Evolutionary conservation across 2,113 vertebrate genomes (phyloP), one percentile per base, ranked within the genome.

Genomic region (Myrmecobius fasciatus): DNA sequence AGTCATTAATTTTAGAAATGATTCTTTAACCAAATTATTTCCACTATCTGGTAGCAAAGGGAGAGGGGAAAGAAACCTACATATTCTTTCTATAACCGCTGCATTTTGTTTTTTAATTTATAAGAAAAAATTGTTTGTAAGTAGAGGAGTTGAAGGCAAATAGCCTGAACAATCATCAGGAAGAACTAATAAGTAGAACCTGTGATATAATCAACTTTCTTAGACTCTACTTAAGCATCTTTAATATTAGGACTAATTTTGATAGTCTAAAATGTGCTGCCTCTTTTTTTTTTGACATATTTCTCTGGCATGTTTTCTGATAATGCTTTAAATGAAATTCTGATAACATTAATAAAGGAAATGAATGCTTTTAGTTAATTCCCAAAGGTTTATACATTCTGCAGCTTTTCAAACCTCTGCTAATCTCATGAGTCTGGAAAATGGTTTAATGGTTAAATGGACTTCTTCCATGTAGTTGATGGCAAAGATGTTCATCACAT

Each of bases 141-240:
- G 20, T 47, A 93, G 89, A 60, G 52, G 83, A 94, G n/a, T 28
- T 60, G 56, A 48, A 67, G 54, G 43, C 60, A 43, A 48, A 89
- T 0, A 92, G 43, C 51, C 52, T 28, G 46, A n/a, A 89, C 83
- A 46, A 67, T 94, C 54, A 96, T 95, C 53, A 93, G 92, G 60
- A 89, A 95, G 95, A 96, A 36, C 75, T 91, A 94, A 93, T 67
- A 96, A 83, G 11, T 67, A 36, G 20, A 43, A 43, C 2, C 17
- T 43, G 2, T 83, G 17, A 56, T 94, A 95, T 96, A 96, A 97
- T 97, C 95, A 96, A 95, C 49, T 96, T 3, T 92, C 25, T 91
- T 43, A 94, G n/a, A 75, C 36, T 43, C 28, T 43, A 51, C 36
- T n/a, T 83, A 83, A 83, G 17, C 36, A 43, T 83, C n/a, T 83